These are phyloP conservation scores for Eristalinus aeneus DNA, from an alignment of 2,888 invertebrate genomes.

Conservation along the genomic window DNA sequence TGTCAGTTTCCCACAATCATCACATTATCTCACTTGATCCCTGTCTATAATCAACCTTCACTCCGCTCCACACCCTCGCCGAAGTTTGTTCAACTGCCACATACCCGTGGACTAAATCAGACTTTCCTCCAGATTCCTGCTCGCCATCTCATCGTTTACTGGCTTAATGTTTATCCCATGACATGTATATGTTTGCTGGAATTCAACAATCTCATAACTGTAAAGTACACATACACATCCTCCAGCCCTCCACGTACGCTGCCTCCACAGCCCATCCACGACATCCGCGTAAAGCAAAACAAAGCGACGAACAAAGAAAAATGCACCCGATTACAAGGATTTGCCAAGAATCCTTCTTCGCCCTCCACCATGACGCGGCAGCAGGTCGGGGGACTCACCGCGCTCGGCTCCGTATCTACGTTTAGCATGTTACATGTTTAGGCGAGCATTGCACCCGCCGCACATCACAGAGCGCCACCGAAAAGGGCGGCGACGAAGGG, in stretches of 20 bases:
- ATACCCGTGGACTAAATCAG: not conserved
- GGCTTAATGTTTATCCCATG: not conserved
- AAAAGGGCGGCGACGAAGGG: constrained; percentile 26
- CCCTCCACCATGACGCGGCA: not conserved
- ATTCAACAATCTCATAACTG: constrained; percentile 22
- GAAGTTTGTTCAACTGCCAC: not conserved
- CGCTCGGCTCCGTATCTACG: not conserved
- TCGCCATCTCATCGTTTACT: not conserved
- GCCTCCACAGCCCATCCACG: not conserved
- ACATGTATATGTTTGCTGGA: not conserved
- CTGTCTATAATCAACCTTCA: not conserved
- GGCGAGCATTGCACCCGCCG: constrained; percentile 59
- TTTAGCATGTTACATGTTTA: constrained; percentile 40
- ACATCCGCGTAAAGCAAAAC: not conserved
- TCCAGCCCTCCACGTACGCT: not conserved
- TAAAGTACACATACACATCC: not conserved
- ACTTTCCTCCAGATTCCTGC: not conserved
- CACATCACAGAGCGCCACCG: not conserved
- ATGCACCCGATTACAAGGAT: constrained; percentile 28
- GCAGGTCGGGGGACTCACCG: not conserved
- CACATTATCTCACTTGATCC: not conserved
- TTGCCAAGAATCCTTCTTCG: constrained; percentile 8
- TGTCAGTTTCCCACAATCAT: no score
- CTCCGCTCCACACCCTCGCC: not conserved
- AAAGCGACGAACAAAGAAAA: constrained; percentile 27